phyloP scores from a whole-genome alignment of 2,888 invertebrate species.

The Lamproptera curius region DNA sequence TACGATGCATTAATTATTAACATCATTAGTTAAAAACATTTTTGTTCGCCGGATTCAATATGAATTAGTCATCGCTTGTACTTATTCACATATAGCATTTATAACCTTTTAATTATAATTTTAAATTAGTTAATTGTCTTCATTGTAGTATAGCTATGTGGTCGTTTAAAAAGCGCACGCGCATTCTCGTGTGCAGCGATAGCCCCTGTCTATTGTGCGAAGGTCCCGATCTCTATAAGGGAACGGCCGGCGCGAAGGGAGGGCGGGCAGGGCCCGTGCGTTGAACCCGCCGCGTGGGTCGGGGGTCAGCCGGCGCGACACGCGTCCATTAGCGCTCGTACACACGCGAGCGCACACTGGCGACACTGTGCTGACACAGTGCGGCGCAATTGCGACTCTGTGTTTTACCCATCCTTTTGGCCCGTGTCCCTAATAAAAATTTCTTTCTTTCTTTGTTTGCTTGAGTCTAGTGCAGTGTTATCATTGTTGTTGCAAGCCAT shows the following conservation, averaged over 20 bases:
- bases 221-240: constrained; percentile 18
- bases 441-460: constrained; percentile 6
- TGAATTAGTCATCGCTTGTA: too few relatives aligned
- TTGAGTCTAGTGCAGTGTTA: too few relatives aligned
- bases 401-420: neutral
- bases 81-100: too few relatives aligned
- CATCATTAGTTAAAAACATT: too few relatives aligned
- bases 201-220: constrained; percentile 26
- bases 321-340: constrained; percentile 65
- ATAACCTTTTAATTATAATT: too few relatives aligned
- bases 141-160: too few relatives aligned
- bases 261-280: constrained; percentile 52
- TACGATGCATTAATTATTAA: too few relatives aligned
- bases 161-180: too few relatives aligned
- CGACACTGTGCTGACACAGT: constrained; percentile 32
- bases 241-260: constrained; percentile 28
- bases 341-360: constrained; percentile 44
- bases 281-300: constrained; percentile 72
- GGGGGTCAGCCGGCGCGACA: constrained; percentile 71
- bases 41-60: too few relatives aligned
- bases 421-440: neutral
- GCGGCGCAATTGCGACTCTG: neutral
- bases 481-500: too few relatives aligned
- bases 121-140: too few relatives aligned
- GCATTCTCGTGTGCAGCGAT: neutral